phyloP scores from a whole-genome alignment of 92 coral and sea anemone species.

The Parazoanthus atlanticus region DNA sequence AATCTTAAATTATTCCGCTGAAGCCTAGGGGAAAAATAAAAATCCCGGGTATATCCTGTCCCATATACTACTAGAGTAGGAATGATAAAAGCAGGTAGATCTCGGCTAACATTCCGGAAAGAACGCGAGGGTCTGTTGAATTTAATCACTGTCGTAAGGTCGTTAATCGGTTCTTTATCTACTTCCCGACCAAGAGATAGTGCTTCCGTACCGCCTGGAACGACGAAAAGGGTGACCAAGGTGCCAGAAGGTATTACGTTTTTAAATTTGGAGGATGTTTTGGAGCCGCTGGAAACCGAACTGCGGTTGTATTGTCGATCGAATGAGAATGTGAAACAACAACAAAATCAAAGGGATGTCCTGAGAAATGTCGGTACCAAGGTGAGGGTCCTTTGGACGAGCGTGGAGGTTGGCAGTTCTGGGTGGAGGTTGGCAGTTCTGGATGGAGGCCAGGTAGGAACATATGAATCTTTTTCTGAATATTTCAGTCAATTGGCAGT shows the following conservation, averaged over 20 bases:
- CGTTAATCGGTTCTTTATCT: constrained; percentile 37
- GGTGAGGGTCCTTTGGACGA: constrained; percentile 50
- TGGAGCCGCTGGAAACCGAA: constrained; percentile 45
- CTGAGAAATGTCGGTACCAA: too few species aligned
- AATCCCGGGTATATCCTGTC: too few species aligned
- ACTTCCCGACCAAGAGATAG: constrained; percentile 58
- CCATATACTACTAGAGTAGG: too few species aligned
- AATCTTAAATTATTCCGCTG: too few species aligned
- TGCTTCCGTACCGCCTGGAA: constrained; percentile 47
- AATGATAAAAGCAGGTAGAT: constrained; percentile 48
- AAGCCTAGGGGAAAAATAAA: too few species aligned
- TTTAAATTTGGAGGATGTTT: constrained; percentile 45
- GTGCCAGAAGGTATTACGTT: constrained; percentile 42
- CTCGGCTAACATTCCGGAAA: constrained; percentile 47
- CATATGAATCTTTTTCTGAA: too few species aligned
- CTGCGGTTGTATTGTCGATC: constrained; percentile 2
- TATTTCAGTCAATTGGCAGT: too few species aligned
- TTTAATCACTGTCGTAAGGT: constrained; percentile 44
- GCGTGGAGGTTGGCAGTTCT: too few species aligned
- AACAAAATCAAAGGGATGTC: constrained; percentile 20
- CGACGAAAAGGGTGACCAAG: constrained; percentile 22
- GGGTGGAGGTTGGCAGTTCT: constrained; percentile 49
- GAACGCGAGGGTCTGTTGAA: constrained; percentile 52
- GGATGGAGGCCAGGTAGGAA: constrained; percentile 61
- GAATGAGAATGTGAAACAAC: constrained; percentile 25